phyloP scores from a whole-genome alignment of 2,888 invertebrate species.

The Trissolcus japonicus region DNA sequence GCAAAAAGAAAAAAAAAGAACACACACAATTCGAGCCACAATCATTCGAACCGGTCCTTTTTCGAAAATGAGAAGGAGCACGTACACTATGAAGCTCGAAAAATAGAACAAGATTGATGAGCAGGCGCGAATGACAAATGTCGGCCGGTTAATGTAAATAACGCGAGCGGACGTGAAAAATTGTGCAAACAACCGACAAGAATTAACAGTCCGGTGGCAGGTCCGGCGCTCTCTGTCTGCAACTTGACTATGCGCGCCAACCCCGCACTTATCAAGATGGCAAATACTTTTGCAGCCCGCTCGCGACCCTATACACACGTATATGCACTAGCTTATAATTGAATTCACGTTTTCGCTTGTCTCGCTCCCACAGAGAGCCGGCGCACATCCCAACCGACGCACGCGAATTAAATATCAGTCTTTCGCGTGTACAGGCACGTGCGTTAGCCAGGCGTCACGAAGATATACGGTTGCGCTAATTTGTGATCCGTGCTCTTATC shows the following conservation, averaged over 20 bases:
- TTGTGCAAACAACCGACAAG: constrained; percentile 50
- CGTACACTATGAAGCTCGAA: constrained; percentile 17
- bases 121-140: constrained; percentile 44
- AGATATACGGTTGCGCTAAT: constrained; percentile 73
- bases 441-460: constrained; percentile 66
- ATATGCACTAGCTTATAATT: constrained; percentile 45
- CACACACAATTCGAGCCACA: not conserved
- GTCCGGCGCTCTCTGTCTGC: constrained; percentile 25
- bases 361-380: constrained; percentile 38
- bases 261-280: constrained; percentile 51
- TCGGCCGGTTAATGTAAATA: constrained; percentile 30
- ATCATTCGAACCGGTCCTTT: constrained; percentile 6
- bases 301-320: constrained; percentile 19
- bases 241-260: constrained; percentile 26
- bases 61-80: constrained; percentile 18
- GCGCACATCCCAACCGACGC: constrained; percentile 55
- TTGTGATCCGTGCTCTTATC: constrained; percentile 72
- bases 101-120: constrained; percentile 47
- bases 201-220: constrained; percentile 48
- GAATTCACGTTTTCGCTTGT: constrained; percentile 50
- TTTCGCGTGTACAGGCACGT: constrained; percentile 68
- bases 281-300: constrained; percentile 45
- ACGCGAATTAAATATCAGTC: constrained; percentile 71
- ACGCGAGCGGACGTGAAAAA: constrained; percentile 43
- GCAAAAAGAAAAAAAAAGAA: not conserved